phyloP scores from a whole-genome alignment of 2,888 invertebrate species.

The Bombylius major region DNA sequence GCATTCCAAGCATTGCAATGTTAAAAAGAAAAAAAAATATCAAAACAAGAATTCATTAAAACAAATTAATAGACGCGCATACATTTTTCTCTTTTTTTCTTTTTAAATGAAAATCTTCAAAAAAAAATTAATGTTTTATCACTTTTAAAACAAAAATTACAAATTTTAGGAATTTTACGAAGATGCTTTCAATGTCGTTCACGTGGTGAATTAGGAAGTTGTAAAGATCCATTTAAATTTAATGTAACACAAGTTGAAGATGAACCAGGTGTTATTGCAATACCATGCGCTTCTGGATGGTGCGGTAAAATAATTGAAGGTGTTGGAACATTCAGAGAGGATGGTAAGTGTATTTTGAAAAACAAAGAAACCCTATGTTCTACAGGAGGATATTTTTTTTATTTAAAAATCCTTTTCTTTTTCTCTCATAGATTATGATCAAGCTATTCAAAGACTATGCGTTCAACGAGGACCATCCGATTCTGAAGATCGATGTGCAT shows the following conservation, averaged over 20 bases:
- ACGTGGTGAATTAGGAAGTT: constrained; percentile 74
- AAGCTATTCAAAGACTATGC: constrained; percentile 78
- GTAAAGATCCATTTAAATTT: constrained; percentile 72
- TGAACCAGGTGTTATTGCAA: constrained; percentile 59
- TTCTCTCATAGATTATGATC: constrained; percentile 59
- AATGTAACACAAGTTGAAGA: constrained; percentile 63
- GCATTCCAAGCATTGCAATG: too few species aligned
- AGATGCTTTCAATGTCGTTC: constrained; percentile 78
- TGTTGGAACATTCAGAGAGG: constrained; percentile 60
- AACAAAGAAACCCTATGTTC: neutral
- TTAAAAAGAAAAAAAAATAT: too few species aligned
- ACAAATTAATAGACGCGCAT: too few species aligned
- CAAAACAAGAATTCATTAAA: too few species aligned
- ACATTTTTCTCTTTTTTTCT: too few species aligned
- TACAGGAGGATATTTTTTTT: neutral
- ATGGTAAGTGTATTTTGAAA: constrained; percentile 43
- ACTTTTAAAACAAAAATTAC: neutral
- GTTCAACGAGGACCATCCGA: constrained; percentile 79
- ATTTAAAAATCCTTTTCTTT: constrained; percentile 14
- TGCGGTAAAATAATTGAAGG: constrained; percentile 82
- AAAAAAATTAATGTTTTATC: neutral
- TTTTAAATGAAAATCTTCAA: too few species aligned
- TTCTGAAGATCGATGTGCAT: constrained; percentile 78
- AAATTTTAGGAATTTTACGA: constrained; percentile 46
- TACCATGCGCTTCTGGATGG: constrained; percentile 83